Evolutionary conservation across 1,140 invertebrate genomes (phyloP).

Genomic region (Drosophila erecta): DNA sequence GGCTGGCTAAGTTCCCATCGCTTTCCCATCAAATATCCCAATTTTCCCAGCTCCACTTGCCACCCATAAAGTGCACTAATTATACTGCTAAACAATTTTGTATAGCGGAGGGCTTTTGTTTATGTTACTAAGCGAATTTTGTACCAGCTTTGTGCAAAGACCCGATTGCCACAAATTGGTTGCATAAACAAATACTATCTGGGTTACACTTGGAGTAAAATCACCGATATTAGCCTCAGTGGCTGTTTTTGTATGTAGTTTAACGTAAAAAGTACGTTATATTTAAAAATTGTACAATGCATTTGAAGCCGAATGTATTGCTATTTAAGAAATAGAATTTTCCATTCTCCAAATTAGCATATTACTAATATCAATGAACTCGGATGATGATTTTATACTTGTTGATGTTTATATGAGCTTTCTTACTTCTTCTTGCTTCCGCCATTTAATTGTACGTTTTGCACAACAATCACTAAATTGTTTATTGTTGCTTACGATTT

Average conservation of each 20-base stretch:
- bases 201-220: constrained; percentile 2
- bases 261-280: too few relatives aligned
- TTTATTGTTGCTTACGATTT: too few relatives aligned
- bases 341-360: neutral
- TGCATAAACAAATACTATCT: constrained; percentile 47
- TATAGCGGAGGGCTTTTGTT: constrained; percentile 58
- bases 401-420: neutral
- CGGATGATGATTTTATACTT: neutral
- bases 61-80: constrained; percentile 63
- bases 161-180: constrained; percentile 50
- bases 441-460: neutral
- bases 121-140: constrained; percentile 44
- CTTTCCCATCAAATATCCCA: neutral
- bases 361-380: neutral
- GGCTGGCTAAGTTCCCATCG: constrained; percentile 9
- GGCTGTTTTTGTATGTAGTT: too few relatives aligned
- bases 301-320: neutral
- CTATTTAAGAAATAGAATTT: neutral
- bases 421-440: neutral
- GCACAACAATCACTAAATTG: too few relatives aligned
- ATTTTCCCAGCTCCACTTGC: neutral
- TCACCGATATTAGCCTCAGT: neutral
- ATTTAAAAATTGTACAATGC: neutral
- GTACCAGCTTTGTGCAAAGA: constrained; percentile 17
- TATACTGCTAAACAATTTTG: constrained; percentile 64